Evolutionary conservation across 2,113 vertebrate species (phyloP).

Genomic region (Cephalopterus ornatus): DNA sequence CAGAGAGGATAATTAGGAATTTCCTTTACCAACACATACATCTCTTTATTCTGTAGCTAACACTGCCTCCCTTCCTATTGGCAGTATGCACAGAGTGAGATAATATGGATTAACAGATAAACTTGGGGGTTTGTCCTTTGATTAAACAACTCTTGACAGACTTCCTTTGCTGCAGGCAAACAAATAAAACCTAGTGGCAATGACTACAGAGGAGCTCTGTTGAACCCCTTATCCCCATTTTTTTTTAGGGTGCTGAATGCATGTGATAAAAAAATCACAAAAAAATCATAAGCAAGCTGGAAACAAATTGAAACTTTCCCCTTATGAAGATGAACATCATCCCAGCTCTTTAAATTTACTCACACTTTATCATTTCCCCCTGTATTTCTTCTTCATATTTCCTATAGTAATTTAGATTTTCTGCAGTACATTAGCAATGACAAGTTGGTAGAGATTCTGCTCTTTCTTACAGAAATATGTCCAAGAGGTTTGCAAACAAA

Average conservation of each 20-base stretch:
- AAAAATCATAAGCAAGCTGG: neutral
- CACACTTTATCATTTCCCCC: neutral
- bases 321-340: neutral
- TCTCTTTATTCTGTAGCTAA: neutral
- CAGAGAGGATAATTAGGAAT: conserved; percentile 4
- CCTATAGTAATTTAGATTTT: neutral
- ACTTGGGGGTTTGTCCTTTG: neutral
- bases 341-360: neutral
- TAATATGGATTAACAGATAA: neutral
- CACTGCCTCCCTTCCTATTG: neutral
- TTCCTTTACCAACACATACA: conserved; percentile 36
- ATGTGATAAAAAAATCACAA: neutral
- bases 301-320: neutral
- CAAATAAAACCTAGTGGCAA: neutral
- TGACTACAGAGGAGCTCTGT: neutral
- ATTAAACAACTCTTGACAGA: neutral
- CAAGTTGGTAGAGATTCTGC: neutral
- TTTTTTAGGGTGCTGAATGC: neutral
- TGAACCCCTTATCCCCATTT: neutral
- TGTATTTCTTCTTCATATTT: neutral
- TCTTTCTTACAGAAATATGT: neutral
- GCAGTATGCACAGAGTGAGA: neutral
- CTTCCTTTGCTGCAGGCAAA: neutral
- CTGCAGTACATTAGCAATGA: neutral
- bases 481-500: neutral